Evolutionary conservation across 2,113 vertebrate genomes (phyloP).

Genomic region (Ammospiza caudacuta): DNA sequence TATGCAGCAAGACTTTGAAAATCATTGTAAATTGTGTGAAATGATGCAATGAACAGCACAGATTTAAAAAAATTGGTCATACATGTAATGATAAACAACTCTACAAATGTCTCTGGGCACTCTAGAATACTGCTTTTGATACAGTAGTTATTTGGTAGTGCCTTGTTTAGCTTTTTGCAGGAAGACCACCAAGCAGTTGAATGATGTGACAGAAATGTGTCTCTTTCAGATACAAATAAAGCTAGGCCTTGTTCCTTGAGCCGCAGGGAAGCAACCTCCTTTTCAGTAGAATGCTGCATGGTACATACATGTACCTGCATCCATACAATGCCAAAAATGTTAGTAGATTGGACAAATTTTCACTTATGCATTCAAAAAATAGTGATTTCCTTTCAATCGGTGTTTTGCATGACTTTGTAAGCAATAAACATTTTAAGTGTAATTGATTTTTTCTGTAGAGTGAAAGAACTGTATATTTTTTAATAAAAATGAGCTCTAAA

Average conservation of each 20-base stretch:
- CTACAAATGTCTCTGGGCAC: neutral
- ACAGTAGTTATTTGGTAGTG: neutral
- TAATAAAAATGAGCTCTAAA: constrained; percentile 49
- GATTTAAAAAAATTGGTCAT: neutral
- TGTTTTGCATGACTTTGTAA: neutral
- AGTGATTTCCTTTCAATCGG: neutral
- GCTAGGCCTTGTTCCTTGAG: neutral
- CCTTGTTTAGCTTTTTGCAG: neutral
- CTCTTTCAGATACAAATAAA: neutral
- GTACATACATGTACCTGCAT: neutral
- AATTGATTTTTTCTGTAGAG: neutral
- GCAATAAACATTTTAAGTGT: neutral
- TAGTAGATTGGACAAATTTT: neutral
- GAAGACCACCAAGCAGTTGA: neutral
- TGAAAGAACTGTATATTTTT: constrained; percentile 14
- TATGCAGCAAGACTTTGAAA: neutral
- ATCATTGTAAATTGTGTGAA: neutral
- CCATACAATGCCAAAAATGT: neutral
- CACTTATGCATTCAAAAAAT: neutral
- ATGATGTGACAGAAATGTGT: neutral
- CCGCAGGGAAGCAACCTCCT: neutral
- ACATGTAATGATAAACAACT: neutral
- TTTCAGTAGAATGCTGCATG: neutral
- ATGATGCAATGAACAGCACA: neutral
- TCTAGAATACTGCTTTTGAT: neutral